Evolutionary conservation across 1,140 invertebrate species (phyloP).

Genomic region (Drosophila sturtevanti): DNA sequence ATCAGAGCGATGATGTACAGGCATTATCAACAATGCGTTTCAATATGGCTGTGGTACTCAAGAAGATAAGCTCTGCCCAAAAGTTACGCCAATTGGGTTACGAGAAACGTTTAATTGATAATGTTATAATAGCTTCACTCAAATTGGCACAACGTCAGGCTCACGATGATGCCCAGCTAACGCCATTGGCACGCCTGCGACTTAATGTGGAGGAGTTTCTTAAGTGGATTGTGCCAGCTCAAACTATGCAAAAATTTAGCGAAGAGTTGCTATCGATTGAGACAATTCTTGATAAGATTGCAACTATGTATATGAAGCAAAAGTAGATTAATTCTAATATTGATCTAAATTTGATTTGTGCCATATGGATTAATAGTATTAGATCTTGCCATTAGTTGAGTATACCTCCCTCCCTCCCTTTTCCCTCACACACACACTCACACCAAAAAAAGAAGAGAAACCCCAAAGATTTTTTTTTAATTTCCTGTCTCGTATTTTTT

Average conservation of each 20-base stretch:
- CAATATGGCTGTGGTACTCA: conserved; percentile 89
- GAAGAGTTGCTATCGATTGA: conserved; percentile 89
- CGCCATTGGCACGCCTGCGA: conserved; percentile 86
- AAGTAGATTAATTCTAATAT: conserved; percentile 52
- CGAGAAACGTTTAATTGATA: conserved; percentile 91
- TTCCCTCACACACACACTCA: background rate
- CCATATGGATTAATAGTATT: conserved; percentile 59
- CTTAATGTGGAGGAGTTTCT: conserved; percentile 90
- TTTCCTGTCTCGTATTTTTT: background rate
- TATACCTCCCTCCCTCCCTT: background rate
- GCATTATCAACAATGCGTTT: conserved; percentile 89
- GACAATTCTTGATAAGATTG: conserved; percentile 87
- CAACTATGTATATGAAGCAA: conserved; percentile 78
- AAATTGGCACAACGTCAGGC: conserved; percentile 88
- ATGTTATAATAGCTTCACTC: conserved; percentile 90
- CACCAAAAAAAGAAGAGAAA: conserved; percentile 28
- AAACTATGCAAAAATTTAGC: conserved; percentile 90
- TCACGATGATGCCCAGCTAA: conserved; percentile 84
- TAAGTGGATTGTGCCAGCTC: conserved; percentile 91
- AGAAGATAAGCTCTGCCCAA: conserved; percentile 91
- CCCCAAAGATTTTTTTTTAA: conserved; percentile 63
- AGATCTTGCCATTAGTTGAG: conserved; percentile 72
- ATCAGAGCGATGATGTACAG: conserved; percentile 44
- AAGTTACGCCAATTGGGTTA: conserved; percentile 90
- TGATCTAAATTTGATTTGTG: conserved; percentile 32